Conservation (phyloP, 1,140 invertebrate genomes). For the Wasmannia auropunctata region DNA sequence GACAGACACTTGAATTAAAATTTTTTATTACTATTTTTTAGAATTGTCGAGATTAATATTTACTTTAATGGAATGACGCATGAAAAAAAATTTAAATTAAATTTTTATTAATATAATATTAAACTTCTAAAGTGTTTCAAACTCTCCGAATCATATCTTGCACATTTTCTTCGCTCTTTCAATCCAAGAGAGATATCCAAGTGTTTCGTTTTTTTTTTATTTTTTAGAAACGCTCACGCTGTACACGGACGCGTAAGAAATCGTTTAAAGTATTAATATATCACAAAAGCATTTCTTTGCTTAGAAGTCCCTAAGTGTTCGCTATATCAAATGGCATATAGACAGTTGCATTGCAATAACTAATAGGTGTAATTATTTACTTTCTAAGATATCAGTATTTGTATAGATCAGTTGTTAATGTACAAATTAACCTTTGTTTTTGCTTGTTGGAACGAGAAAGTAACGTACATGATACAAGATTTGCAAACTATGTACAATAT, state of each 20-base stretch:
- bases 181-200: neutral
- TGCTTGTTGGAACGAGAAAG: neutral
- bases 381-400: constrained; percentile 26
- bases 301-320: constrained; percentile 38
- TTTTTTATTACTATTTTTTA: too few relatives aligned
- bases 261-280: constrained; percentile 10
- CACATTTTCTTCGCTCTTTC: neutral
- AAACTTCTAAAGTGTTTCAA: neutral
- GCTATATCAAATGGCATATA: constrained; percentile 31
- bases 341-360: constrained; percentile 51
- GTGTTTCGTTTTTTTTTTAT: neutral
- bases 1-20: neutral
- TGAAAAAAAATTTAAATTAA: too few relatives aligned
- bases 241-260: neutral
- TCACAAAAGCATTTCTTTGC: constrained; percentile 30
- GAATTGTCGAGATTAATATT: neutral
- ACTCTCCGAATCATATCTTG: neutral
- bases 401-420: constrained; percentile 33
- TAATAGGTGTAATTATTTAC: constrained; percentile 55
- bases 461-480: neutral
- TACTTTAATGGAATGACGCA: neutral
- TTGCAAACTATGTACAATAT: neutral
- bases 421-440: constrained; percentile 10
- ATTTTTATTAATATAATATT: too few relatives aligned
- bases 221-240: neutral